Conservation (phyloP, 2,888 invertebrate genomes). For the Cephalotes varians region DNA sequence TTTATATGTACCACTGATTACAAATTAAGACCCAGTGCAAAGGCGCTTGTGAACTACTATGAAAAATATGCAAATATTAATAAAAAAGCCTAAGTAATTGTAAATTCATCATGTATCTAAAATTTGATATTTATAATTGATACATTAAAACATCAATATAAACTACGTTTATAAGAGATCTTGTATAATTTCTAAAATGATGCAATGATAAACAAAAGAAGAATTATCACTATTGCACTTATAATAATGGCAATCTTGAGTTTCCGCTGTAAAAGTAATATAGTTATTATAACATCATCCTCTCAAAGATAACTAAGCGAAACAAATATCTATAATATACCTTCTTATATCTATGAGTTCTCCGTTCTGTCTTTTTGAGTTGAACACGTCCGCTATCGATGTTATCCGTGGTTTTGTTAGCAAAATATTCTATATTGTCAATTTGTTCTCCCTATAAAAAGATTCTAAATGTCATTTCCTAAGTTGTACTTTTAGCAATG, state of each 20-base stretch:
- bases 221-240: conserved; percentile 78
- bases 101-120: conserved; percentile 5
- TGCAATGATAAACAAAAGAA: conserved; percentile 81
- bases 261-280: conserved; percentile 84
- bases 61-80: conserved; percentile 78
- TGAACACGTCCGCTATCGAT: conserved; percentile 88
- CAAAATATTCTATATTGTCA: conserved; percentile 90
- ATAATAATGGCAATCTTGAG: conserved; percentile 82
- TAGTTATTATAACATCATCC: conserved; percentile 23
- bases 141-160: not conserved
- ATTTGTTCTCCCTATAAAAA: conserved; percentile 88
- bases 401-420: conserved; percentile 88
- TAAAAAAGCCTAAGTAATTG: conserved; percentile 27
- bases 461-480: conserved; percentile 20
- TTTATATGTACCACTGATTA: conserved; percentile 90
- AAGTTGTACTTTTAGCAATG: not conserved
- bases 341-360: conserved; percentile 86
- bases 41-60: conserved; percentile 86
- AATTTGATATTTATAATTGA: conserved; percentile 14
- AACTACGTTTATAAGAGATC: not conserved
- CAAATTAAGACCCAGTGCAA: conserved; percentile 88
- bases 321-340: conserved; percentile 81
- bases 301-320: not conserved
- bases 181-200: conserved; percentile 68
- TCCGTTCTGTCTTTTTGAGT: conserved; percentile 87